Base-by-base conservation (phyloP, 2,797 vertebrate genomes). In the Micrastur ruficollis region DNA sequence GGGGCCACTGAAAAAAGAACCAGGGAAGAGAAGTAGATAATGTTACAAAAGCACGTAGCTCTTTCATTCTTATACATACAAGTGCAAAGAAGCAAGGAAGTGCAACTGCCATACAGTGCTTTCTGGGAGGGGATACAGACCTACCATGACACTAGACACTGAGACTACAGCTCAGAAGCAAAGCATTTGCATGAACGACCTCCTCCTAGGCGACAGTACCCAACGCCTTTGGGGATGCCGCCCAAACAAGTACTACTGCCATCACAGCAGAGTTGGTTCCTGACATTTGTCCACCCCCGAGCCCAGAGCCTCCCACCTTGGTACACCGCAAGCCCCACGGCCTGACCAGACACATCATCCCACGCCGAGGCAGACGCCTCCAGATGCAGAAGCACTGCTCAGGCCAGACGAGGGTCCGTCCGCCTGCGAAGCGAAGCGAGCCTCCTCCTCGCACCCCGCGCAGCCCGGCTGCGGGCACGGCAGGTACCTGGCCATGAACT, bases 401-500 rank as follows among this genome's bases (percentile, higher is more conserved):
- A 3, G 23, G 23, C 32, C 7, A 11, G 32, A 31, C 70, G 8
- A 15, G 34, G 27, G 58, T 27, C 34, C 36, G 14, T 6, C n/a
- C 70, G 6, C 19, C 31, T 7, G 14, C 46, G 7, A 12, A 6
- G 19, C 5, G 1, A 14, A 17, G 55, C 2, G 2, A 34, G 40
- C 27, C 13, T 38, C 38, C 13, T 23, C 38, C 42, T 9, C 3
- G 2, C 6, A 2, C 70, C 49, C 56, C 20, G 6, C 19, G 3
- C n/a, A 2, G 34, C 36, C 38, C 7, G 3, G 38, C 50, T 2
- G 38, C 8, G 26, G 58, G 15, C 40, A 14, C 15, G 5, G 85
- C 62, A 9, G 12, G 27, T 96, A 99, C 99, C 99, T 99, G 91
- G 99, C 98, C 99, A 99, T 99, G 97, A 99, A 99, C 96, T 99